Conservation (phyloP, 2,797 vertebrate genomes). For the Hybognathus amarus region DNA sequence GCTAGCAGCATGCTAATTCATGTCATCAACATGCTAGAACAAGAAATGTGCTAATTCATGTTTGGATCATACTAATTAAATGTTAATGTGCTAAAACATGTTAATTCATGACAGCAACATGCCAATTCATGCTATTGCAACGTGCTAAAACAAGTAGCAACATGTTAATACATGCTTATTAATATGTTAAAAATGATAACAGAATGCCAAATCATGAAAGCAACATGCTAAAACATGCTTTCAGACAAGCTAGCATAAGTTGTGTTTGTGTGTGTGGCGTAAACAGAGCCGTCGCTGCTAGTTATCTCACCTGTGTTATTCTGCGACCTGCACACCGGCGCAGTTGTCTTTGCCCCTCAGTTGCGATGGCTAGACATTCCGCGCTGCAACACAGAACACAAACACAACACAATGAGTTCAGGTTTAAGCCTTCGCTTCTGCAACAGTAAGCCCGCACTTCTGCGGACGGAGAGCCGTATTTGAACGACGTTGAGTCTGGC, state of each 20-base stretch:
- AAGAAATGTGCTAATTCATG: neutral
- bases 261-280: neutral
- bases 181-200: too few relatives aligned
- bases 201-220: too few relatives aligned
- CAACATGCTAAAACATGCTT: neutral
- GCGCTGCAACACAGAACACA: conserved; percentile 72
- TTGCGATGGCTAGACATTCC: conserved; percentile 91
- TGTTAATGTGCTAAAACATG: too few relatives aligned
- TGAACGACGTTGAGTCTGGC: too few relatives aligned
- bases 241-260: neutral
- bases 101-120: too few relatives aligned
- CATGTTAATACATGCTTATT: too few relatives aligned
- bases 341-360: conserved; percentile 94
- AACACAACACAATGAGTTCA: neutral
- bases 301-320: conserved; percentile 80
- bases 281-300: neutral
- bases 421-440: neutral
- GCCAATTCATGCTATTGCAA: too few relatives aligned
- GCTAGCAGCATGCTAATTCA: too few relatives aligned
- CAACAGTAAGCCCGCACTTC: too few relatives aligned
- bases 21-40: too few relatives aligned
- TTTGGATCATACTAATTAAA: neutral
- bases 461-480: too few relatives aligned
- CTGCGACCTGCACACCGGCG: conserved; percentile 88
- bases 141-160: too few relatives aligned